Percentiles rank a stretch among this genome's conserved stretches.
Evolutionary conservation across 1,140 invertebrate genomes (phyloP).

Genomic region (Zaprionus vittiger): DNA sequence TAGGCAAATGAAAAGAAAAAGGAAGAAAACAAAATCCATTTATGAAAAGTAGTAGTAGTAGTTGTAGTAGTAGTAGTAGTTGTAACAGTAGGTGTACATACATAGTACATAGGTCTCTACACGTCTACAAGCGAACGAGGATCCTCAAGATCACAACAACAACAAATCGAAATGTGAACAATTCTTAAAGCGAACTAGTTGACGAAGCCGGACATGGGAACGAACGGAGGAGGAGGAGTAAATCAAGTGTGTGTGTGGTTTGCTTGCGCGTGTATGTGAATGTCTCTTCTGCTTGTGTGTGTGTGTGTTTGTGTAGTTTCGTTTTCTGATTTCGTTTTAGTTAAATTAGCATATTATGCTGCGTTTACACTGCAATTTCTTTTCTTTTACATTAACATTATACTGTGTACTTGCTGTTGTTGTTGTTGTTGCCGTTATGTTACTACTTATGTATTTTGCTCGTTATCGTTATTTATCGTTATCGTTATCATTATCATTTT

Average conservation of each 20-base stretch:
- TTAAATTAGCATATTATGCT: constrained; percentile 63
- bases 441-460: constrained; percentile 63
- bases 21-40: constrained; percentile 13
- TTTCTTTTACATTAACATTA: constrained; percentile 53
- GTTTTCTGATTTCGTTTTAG: constrained; percentile 37
- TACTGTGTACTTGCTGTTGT: constrained; percentile 55
- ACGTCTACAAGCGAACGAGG: constrained; percentile 40
- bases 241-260: constrained; percentile 18
- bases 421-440: constrained; percentile 26
- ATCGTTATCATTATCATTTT: constrained; percentile 66
- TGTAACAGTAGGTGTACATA: constrained; percentile 41
- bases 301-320: background rate
- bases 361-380: constrained; percentile 36
- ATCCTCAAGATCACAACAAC: constrained; percentile 38
- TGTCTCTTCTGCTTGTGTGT: background rate
- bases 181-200: constrained; percentile 36
- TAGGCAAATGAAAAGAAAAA: constrained; percentile 38
- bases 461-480: constrained; percentile 73
- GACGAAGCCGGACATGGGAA: constrained; percentile 22
- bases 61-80: constrained; percentile 4
- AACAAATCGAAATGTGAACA: constrained; percentile 42
- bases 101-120: constrained; percentile 39
- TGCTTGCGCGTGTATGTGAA: constrained; percentile 3
- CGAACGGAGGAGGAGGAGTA: constrained; percentile 5
- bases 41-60: constrained; percentile 35